Base-by-base conservation (phyloP, 2,797 vertebrate species). In the Heteromormyrus szaboi region DNA sequence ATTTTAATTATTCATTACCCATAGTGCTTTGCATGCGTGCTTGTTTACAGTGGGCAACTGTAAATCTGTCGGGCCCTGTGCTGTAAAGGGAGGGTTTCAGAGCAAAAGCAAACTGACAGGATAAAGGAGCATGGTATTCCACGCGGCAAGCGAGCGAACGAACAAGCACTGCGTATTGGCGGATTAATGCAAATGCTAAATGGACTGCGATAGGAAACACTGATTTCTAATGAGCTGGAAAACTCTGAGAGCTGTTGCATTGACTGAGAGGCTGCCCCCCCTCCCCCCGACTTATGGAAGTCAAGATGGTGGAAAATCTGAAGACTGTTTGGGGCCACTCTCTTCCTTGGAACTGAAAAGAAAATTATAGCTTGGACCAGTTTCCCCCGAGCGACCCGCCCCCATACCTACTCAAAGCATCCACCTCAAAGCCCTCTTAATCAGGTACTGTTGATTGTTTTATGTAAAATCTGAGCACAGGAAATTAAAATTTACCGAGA, bases 101-200 rank as follows among this genome's bases (percentile, higher is more conserved):
- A 11, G 37, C 86, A 56, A 93, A 93, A 93, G 91, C 93, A 94
- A 92, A 93, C 94, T 93, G 94, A 92, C 93, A 95, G 92, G 94
- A 91, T 93, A 93, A 95, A 95, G 93, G 93, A 94, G 94, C 94
- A 93, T 95, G 95, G 94, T 95, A 93, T 94, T 95, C 95, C 94
- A 95, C 95, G 94, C 93, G 93, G 93, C 92, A 93, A 89, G 93
- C 91, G 93, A 65, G 33, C 25, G 2, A 17, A 93, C 91, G 93
- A 65, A 33, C 59, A 14, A 22, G 93, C 93, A 92, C 93, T 93
- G 93, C 90, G 93, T 94, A 93, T 93, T 93, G 81, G 85, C 22
- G 94, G 94, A 96, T 95, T 95, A 95, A 95, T 95, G 94, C 93
- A 93, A 93, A 93, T 94, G 93, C 95, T 94, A 94, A 95, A 95